Percentiles rank a stretch among this genome's conserved stretches.
Conservation (phyloP, 2,113 vertebrate species). For the Nanorana parkeri region DNA sequence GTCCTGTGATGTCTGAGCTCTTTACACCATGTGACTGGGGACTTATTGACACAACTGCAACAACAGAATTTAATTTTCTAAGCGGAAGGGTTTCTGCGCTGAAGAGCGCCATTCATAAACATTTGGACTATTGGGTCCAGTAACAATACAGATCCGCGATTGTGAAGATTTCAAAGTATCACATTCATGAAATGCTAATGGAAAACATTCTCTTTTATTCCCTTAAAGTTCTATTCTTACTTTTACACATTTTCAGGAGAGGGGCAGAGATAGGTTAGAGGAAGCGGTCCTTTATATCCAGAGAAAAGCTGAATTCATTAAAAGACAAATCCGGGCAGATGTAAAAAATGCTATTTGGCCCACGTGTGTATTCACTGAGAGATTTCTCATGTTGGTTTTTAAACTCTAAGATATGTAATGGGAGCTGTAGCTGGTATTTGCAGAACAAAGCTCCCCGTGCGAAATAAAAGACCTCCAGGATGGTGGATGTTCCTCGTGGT, state of each 20-base stretch:
- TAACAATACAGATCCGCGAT: slow-evolving; percentile 7
- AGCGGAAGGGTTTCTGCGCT: neutral
- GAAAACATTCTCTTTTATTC: neutral
- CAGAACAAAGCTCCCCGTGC: too few relatives aligned
- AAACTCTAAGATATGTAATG: too few relatives aligned
- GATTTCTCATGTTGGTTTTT: too few relatives aligned
- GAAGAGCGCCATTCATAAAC: slow-evolving; percentile 31
- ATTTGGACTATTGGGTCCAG: neutral
- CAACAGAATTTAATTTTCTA: slow-evolving; percentile 27
- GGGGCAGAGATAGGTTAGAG: neutral
- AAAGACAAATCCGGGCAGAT: too few relatives aligned
- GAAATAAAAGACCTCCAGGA: too few relatives aligned
- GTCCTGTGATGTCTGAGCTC: slow-evolving; percentile 24
- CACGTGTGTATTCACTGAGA: too few relatives aligned
- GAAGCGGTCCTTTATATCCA: too few relatives aligned
- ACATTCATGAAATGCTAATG: slow-evolving; percentile 35
- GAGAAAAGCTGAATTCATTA: too few relatives aligned
- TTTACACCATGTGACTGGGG: slow-evolving; percentile 24
- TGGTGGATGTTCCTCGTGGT: too few relatives aligned
- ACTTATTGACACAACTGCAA: slow-evolving; percentile 49
- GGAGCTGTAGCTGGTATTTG: too few relatives aligned
- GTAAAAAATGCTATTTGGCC: too few relatives aligned
- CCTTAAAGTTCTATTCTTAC: neutral
- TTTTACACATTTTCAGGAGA: neutral
- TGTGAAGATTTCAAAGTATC: slow-evolving; percentile 29